Conservation (phyloP, 2,888 invertebrate genomes). For the Diaprepes abbreviatus region DNA sequence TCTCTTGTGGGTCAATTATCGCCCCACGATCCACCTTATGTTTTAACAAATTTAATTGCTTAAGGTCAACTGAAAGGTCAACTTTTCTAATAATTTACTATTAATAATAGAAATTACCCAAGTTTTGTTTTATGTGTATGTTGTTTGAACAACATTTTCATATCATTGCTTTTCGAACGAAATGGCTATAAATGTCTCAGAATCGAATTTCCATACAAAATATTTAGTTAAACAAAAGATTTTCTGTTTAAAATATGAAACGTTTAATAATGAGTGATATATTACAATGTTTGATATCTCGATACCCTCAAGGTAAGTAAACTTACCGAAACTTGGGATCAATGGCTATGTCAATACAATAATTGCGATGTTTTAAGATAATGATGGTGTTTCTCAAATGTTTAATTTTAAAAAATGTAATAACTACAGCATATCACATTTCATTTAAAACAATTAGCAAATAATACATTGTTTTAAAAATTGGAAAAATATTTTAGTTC, state of each 20-base stretch:
- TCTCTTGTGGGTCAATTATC: slow-evolving; percentile 1
- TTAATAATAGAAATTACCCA: slow-evolving; percentile 4
- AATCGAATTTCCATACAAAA: slow-evolving; percentile 7
- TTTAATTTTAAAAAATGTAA: too few species aligned
- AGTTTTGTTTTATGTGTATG: background rate
- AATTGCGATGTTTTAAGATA: too few species aligned
- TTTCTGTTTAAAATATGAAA: background rate
- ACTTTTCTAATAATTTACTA: background rate
- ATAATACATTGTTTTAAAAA: too few species aligned
- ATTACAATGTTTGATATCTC: background rate
- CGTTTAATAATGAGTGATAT: background rate
- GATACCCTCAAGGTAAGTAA: too few species aligned
- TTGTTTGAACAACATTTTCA: background rate
- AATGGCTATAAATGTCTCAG: slow-evolving; percentile 3
- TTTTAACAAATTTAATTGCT: slow-evolving; percentile 13
- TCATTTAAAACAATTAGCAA: too few species aligned
- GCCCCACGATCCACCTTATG: background rate
- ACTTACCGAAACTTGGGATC: too few species aligned
- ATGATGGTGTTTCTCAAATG: too few species aligned
- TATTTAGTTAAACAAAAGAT: slow-evolving; percentile 1
- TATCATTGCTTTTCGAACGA: background rate
- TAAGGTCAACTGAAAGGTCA: slow-evolving; percentile 6
- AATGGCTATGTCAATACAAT: too few species aligned
- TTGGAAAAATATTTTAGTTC: too few species aligned
- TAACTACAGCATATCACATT: too few species aligned